These are phyloP conservation scores for Neodiprion pinetum DNA, from an alignment of 1,140 invertebrate genomes.

Conservation along the genomic window DNA sequence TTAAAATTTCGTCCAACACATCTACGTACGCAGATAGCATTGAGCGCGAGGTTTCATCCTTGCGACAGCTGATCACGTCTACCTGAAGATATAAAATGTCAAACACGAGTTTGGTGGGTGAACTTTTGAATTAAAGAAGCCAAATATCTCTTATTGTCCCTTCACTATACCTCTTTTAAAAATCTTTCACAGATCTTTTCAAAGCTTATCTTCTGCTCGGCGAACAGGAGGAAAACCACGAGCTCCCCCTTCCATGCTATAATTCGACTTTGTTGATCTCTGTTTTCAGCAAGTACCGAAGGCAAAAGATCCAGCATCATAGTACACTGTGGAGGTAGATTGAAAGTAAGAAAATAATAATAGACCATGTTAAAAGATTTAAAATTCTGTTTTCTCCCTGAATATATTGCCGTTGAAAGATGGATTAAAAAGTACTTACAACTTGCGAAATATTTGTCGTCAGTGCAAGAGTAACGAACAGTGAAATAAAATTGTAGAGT, in stretches of 20 bases:
- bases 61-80: slow-evolving; percentile 48
- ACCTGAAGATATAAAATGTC: slow-evolving; percentile 35
- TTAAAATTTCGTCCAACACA: slow-evolving; percentile 48
- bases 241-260: slow-evolving; percentile 58
- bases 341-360: slow-evolving; percentile 8
- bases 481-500: slow-evolving; percentile 57
- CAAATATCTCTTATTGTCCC: no score
- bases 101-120: not conserved
- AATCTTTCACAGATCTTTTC: not conserved
- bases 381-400: slow-evolving; percentile 12
- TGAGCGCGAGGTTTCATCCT: slow-evolving; percentile 42
- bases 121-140: not conserved
- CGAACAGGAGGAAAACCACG: slow-evolving; percentile 48
- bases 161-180: not conserved
- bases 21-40: slow-evolving; percentile 56
- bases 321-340: slow-evolving; percentile 40
- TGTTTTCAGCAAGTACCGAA: slow-evolving; percentile 34
- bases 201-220: slow-evolving; percentile 33
- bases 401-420: not conserved
- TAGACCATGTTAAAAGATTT: slow-evolving; percentile 11
- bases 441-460: slow-evolving; percentile 56
- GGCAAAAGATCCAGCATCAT: slow-evolving; percentile 53
- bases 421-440: slow-evolving; percentile 40
- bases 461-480: slow-evolving; percentile 59
- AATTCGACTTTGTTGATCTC: slow-evolving; percentile 35